Base-by-base conservation (phyloP, 2,797 vertebrate species). In the Urophycis tenuis region DNA sequence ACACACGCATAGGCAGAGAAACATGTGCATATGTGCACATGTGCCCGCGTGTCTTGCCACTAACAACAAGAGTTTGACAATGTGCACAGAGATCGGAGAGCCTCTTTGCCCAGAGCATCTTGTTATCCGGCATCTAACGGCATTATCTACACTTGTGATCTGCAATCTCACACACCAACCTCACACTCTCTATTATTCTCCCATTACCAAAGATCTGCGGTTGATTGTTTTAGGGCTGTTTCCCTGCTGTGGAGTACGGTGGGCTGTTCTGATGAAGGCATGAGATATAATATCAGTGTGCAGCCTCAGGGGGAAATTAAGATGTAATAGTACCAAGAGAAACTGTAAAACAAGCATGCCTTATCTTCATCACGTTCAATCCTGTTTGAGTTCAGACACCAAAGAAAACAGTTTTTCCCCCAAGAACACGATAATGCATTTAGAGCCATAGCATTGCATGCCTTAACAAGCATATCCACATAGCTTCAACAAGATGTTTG, bases 81-180 rank as follows among this genome's bases (percentile, higher is more conserved):
- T 84, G 75, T 36, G 72, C 78, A 72, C 30, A 15, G n/a, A 67
- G 60, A 33, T 7, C 4, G 69, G 17, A 17, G 69, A 71, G 64
- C 73, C 82, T 70, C 74, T 76, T 72, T 41, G 83, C 89, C 87
- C 45, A 71, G 33, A 86, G 87, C 88, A 84, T 87, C 82, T 81
- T 87, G 79, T 89, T 90, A 90, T 91, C 89, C 83, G 60, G 80
- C 79, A 87, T 91, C 87, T 91, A 90, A 89, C 81, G 79, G 81
- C 76, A 88, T 90, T 92, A 91, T 90, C 88, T 87, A 69, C 74
- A 79, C 77, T 82, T 77, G 81, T 81, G 85, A 91, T 91, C 89
- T 87, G 81, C 80, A 86, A 84, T 83, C 75, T 69, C 79, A 36
- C 33, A 25, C 81, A 78, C 71, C 81, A 81, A 73, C 79, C 80